Evolutionary conservation across 2,113 vertebrate genomes (phyloP).

Genomic region (Platysteira castanea): DNA sequence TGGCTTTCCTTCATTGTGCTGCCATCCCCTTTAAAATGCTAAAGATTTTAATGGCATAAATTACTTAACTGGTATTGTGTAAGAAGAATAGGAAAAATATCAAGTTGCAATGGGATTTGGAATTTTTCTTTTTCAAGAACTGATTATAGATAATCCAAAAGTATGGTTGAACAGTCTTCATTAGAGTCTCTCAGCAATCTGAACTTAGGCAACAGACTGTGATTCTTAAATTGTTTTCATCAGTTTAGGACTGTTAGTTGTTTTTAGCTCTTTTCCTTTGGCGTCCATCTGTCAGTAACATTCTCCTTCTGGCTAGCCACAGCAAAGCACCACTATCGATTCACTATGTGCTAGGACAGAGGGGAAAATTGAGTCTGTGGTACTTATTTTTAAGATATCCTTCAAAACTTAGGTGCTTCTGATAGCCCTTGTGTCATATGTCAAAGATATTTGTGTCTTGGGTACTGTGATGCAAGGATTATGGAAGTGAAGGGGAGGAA

Average conservation of each 20-base stretch:
- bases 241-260: neutral
- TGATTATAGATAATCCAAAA: neutral
- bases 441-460: neutral
- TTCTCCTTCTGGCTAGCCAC: conserved; percentile 18
- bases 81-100: neutral
- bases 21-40: neutral
- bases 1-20: neutral
- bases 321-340: neutral
- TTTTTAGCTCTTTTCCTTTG: conserved; percentile 31
- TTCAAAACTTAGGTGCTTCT: neutral
- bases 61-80: neutral
- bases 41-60: neutral
- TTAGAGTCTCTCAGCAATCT: neutral
- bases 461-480: neutral
- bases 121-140: neutral
- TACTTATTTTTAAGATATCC: neutral
- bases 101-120: neutral
- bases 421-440: neutral
- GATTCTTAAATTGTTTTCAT: conserved; percentile 17
- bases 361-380: neutral
- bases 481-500: neutral
- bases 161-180: neutral
- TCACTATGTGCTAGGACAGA: neutral
- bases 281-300: conserved; percentile 5
- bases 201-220: conserved; percentile 4